Percentiles rank a stretch among this genome's conserved stretches.
Conservation (phyloP, 1,140 invertebrate species). For the Mya arenaria region DNA sequence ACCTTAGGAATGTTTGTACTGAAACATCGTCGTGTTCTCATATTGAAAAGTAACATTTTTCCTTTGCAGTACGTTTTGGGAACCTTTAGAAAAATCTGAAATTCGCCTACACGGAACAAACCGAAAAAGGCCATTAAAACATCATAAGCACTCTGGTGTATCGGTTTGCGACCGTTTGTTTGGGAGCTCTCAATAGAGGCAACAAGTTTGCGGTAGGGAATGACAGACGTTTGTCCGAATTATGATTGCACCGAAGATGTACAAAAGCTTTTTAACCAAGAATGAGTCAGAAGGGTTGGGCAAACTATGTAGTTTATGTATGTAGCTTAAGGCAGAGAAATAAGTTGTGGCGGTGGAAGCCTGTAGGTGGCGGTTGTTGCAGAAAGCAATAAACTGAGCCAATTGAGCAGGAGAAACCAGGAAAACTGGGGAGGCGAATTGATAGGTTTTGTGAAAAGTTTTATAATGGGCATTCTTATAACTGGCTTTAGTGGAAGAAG, state of each 20-base stretch:
- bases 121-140: constrained; percentile 19
- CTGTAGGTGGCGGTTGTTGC: neutral
- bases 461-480: neutral
- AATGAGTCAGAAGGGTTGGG: neutral
- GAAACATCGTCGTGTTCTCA: neutral
- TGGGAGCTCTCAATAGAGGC: neutral
- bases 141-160: neutral
- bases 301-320: neutral
- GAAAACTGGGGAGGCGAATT: neutral
- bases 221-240: neutral
- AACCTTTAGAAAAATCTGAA: neutral
- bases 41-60: neutral
- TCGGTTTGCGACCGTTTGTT: neutral
- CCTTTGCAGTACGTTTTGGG: neutral
- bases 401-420: neutral
- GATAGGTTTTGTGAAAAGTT: neutral
- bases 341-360: neutral
- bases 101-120: neutral
- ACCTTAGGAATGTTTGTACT: constrained; percentile 25
- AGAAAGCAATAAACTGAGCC: neutral
- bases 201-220: neutral
- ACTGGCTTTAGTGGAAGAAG: neutral
- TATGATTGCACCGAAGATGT: neutral
- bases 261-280: neutral
- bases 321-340: neutral